Percentiles rank a stretch among this genome's conserved stretches.
Conservation (phyloP, 2,888 invertebrate species). For the Cremastobaeus sp. region DNA sequence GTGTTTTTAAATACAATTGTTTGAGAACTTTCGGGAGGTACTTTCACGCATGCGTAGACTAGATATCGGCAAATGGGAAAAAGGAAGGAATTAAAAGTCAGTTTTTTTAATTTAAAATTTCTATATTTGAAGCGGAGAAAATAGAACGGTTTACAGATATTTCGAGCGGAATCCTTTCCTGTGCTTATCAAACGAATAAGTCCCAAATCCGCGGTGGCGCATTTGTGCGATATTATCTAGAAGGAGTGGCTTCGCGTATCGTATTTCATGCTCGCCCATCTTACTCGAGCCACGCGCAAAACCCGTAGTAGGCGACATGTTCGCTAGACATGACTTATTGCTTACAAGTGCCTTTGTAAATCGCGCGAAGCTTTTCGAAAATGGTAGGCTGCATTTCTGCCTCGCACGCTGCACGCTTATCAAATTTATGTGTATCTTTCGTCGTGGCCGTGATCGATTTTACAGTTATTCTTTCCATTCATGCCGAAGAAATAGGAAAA, state of each 20-base stretch:
- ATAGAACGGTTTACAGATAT: constrained; percentile 12
- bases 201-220: constrained; percentile 61
- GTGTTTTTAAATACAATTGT: constrained; percentile 21
- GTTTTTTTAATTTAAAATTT: too few species aligned
- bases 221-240: constrained; percentile 70
- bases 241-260: constrained; percentile 70
- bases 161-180: constrained; percentile 10
- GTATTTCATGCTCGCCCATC: constrained; percentile 67
- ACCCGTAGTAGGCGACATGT: constrained; percentile 72
- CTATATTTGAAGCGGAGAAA: too few species aligned
- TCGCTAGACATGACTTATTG: constrained; percentile 73
- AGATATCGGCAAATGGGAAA: too few species aligned
- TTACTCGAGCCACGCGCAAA: constrained; percentile 69
- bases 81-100: too few species aligned
- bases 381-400: constrained; percentile 50
- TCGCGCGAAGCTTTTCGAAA: constrained; percentile 63
- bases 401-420: constrained; percentile 54
- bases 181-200: constrained; percentile 40
- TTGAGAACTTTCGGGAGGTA: constrained; percentile 31
- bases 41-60: too few species aligned
- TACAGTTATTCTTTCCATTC: too few species aligned
- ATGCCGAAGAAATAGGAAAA: too few species aligned
- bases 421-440: constrained; percentile 57
- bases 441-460: constrained; percentile 38
- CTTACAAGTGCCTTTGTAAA: constrained; percentile 75